Evolutionary conservation across 2,113 vertebrate genomes (phyloP), one percentile per base, ranked within the genome.

Genomic region (Chroicocephalus ridibundus): DNA sequence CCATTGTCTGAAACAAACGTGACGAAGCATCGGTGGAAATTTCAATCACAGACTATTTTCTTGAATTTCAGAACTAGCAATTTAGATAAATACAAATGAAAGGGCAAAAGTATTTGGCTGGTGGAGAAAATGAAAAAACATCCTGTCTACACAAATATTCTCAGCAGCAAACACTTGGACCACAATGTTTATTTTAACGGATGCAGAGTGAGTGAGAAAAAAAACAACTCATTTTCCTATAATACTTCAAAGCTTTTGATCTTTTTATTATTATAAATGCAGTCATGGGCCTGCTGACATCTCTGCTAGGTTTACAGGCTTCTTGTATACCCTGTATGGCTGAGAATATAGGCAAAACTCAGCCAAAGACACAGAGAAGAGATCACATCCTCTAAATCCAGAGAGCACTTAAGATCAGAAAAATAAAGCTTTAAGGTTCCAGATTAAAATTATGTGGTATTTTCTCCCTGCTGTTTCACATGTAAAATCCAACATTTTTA

Each of bases 181-280:
- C 95, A 91, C 96, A 95, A 47, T 94, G 76, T 97, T 98, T 97
- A 95, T 97, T 97, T 97, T 95, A 97, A 95, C 75, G 91, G 93
- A 96, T 85, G 71, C 16, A 95, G 65, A 96, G 74, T 58, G 60
- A 97, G 85, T 29, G 8, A 71, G n/a, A 61, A 78, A 88, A 97
- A 96, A 95, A 94, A 32, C 22, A 54, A 77, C 5, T 5, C 10
- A 75, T 93, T 95, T 95, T 42, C 91, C 88, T 94, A 46, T 80
- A 95, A 82, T 94, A 95, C 95, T 97, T 97, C 90, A 96, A 96
- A 94, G 88, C 26, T 52, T 95, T 90, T 42, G 55, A 74, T 61
- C 25, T 57, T 93, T 87, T 80, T 66, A 90, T 93, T 91, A 82
- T 52, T 34, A 38, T 42, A 94, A n/a, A 82, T 36, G 42, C 40